phyloP scores from a whole-genome alignment of 2,888 invertebrate genomes.

The Napeogenes sylphis region DNA sequence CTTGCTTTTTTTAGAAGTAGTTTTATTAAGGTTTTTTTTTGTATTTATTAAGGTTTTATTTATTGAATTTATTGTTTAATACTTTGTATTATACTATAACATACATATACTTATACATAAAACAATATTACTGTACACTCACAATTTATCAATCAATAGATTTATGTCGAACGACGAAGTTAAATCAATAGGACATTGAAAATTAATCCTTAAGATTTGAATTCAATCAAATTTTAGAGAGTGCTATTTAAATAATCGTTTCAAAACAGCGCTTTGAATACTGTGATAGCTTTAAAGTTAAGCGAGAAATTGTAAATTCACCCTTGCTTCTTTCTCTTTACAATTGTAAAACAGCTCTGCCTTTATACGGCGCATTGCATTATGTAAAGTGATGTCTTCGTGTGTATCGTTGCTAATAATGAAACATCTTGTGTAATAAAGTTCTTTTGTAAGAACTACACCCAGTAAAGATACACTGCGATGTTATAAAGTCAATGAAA shows the following conservation, averaged over 20 bases:
- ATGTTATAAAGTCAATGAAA: background rate
- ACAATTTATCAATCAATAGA: no score
- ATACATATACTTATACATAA: no score
- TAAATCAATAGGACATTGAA: no score
- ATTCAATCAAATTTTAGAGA: no score
- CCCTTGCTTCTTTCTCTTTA: background rate
- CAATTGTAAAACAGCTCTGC: background rate
- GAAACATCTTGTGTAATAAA: constrained; percentile 12
- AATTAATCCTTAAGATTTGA: no score
- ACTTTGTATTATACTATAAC: no score
- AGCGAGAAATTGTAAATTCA: background rate
- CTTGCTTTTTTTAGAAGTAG: no score
- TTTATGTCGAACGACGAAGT: no score
- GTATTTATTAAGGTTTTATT: no score
- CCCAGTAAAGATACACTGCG: background rate
- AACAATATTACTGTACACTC: no score
- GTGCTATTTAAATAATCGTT: background rate
- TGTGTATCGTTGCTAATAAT: constrained; percentile 18
- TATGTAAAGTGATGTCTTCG: constrained; percentile 25
- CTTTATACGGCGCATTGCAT: background rate
- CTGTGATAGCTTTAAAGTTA: background rate
- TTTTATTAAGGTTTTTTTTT: no score
- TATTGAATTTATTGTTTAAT: no score
- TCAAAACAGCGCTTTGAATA: background rate
- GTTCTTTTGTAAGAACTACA: constrained; percentile 4